Conservation (phyloP, 2,888 invertebrate genomes). For the Coleophora deauratella region DNA sequence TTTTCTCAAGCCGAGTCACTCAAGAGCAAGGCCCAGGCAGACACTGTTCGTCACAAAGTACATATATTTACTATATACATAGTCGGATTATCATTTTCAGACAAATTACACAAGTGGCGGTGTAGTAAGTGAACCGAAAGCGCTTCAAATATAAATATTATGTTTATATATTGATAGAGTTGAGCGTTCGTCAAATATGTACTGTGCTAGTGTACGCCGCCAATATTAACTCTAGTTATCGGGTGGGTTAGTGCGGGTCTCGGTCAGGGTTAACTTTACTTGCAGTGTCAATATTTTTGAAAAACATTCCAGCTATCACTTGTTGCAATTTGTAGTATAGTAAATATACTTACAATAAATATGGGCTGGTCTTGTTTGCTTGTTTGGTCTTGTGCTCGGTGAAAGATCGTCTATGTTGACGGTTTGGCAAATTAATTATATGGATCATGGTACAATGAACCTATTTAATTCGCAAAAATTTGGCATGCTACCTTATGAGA, state of each 20-base stretch:
- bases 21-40: no score
- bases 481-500: no score
- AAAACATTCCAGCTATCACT: slow-evolving; percentile 16
- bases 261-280: slow-evolving; percentile 50
- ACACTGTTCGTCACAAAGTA: no score
- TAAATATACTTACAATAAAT: neutral
- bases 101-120: slow-evolving; percentile 60
- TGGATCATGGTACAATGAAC: no score
- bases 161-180: slow-evolving; percentile 74
- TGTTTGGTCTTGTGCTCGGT: no score
- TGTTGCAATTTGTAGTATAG: neutral
- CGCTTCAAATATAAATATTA: slow-evolving; percentile 70
- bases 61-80: slow-evolving; percentile 19
- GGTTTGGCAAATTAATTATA: no score
- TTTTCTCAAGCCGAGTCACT: no score
- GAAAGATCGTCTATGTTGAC: no score
- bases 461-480: no score
- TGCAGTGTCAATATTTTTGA: slow-evolving; percentile 46
- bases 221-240: slow-evolving; percentile 74
- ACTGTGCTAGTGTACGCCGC: slow-evolving; percentile 56
- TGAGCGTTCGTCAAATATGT: slow-evolving; percentile 59
- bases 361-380: neutral
- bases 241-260: slow-evolving; percentile 58
- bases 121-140: slow-evolving; percentile 48
- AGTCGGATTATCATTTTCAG: slow-evolving; percentile 63